Evolutionary conservation across 2,888 invertebrate species (phyloP).

Genomic region (Aphidius colemani): DNA sequence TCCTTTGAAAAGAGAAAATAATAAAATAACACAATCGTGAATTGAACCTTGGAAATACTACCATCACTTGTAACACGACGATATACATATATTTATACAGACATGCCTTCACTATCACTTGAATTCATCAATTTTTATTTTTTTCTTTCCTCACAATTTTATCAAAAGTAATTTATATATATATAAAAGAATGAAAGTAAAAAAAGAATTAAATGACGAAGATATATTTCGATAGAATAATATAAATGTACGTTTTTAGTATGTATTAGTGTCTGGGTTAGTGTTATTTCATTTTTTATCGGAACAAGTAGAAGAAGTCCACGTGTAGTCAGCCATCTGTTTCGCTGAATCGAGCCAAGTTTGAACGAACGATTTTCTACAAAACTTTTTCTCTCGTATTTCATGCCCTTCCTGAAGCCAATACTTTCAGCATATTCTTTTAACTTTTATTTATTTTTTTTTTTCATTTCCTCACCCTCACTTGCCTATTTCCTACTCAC

Average conservation of each 20-base stretch:
- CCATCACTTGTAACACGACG: conserved; percentile 16
- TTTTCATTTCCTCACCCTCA: conserved; percentile 1
- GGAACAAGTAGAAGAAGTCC: conserved; percentile 4
- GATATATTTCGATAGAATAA: too few relatives aligned
- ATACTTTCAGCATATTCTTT: conserved; percentile 20
- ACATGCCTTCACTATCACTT: too few relatives aligned
- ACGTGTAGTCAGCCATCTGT: conserved; percentile 29
- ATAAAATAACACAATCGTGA: conserved; percentile 2
- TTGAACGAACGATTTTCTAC: conserved; percentile 22
- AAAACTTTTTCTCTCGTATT: conserved; percentile 28
- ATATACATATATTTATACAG: background rate
- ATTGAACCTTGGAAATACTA: conserved; percentile 12
- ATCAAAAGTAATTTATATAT: too few relatives aligned
- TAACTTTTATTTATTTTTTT: background rate
- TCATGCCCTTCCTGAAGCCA: conserved; percentile 14
- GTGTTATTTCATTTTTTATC: background rate
- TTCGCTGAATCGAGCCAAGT: conserved; percentile 26
- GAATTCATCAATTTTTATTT: too few relatives aligned
- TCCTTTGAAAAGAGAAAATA: background rate
- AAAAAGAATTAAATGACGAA: too few relatives aligned
- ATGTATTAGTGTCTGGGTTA: conserved; percentile 21
- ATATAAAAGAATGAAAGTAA: too few relatives aligned
- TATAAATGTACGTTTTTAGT: too few relatives aligned
- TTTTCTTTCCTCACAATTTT: too few relatives aligned
- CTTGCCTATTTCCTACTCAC: background rate